phyloP scores from a whole-genome alignment of 2,888 invertebrate species.

The Bombylius discolor region DNA sequence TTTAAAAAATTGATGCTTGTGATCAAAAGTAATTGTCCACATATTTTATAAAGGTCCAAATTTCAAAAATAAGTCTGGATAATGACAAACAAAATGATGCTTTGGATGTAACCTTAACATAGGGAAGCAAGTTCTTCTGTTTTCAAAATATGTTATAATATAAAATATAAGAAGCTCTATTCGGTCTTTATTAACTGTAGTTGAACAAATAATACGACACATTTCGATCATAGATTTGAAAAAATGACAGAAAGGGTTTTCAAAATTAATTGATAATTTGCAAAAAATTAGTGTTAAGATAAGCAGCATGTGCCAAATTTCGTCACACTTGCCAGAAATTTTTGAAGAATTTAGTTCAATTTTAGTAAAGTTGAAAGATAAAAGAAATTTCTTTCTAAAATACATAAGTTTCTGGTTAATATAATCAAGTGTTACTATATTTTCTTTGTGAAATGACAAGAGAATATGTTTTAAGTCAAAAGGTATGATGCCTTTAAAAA shows the following conservation, averaged over 20 bases:
- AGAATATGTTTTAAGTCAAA: slow-evolving; percentile 17
- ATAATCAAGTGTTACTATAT: neutral
- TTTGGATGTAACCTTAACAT: slow-evolving; percentile 9
- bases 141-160: neutral
- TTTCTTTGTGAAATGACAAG: slow-evolving; percentile 11
- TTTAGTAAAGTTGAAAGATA: slow-evolving; percentile 1
- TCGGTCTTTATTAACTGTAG: neutral
- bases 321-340: slow-evolving; percentile 4
- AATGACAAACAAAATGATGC: slow-evolving; percentile 14
- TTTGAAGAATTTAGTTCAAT: slow-evolving; percentile 2
- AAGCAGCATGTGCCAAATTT: neutral
- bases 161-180: neutral
- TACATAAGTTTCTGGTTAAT: neutral
- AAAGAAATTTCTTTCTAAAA: slow-evolving; percentile 3
- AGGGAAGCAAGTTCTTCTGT: slow-evolving; percentile 8
- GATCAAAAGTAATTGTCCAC: slow-evolving; percentile 18
- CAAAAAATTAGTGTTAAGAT: neutral
- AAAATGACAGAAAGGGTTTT: neutral
- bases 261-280: neutral
- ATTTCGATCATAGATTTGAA: slow-evolving; percentile 1
- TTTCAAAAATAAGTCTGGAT: slow-evolving; percentile 10
- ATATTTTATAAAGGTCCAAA: slow-evolving; percentile 10
- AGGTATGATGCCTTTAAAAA: slow-evolving; percentile 18
- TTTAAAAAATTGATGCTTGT: slow-evolving; percentile 20
- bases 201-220: neutral